A percentile compares a stretch with the other conserved stretches of the same genome.
phyloP scores from a whole-genome alignment of 2,113 vertebrate genomes.

The Oceanodroma tethys region DNA sequence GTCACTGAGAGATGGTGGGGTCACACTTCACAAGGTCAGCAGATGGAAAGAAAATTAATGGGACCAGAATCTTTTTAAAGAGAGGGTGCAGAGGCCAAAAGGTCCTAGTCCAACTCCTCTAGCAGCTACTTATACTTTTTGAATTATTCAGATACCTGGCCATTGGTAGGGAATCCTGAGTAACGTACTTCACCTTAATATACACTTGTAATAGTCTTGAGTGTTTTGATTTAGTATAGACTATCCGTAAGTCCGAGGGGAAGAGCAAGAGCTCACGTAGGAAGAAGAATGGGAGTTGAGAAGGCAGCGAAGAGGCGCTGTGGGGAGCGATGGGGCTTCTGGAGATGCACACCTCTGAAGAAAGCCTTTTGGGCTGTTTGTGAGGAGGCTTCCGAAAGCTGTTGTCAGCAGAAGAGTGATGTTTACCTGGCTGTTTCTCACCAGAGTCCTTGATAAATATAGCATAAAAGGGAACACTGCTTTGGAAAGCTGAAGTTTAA shows the following conservation, averaged over 20 bases:
- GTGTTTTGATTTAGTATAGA: background rate
- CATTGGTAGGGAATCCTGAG: background rate
- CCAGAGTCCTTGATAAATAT: background rate
- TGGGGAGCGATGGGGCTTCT: background rate
- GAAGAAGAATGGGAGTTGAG: background rate
- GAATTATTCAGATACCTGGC: background rate
- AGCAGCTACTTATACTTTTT: background rate
- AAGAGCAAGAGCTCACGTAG: fast-evolving
- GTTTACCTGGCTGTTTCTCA: background rate
- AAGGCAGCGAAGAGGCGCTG: background rate
- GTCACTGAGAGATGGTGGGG: background rate
- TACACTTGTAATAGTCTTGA: background rate
- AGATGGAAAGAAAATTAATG: constrained; percentile 1
- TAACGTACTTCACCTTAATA: background rate
- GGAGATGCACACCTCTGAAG: background rate
- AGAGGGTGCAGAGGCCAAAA: background rate
- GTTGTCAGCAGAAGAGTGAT: background rate
- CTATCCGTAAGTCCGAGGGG: background rate
- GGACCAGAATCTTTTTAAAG: background rate
- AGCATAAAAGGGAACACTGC: background rate
- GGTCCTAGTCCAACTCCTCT: background rate
- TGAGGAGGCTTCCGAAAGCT: background rate
- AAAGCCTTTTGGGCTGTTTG: background rate
- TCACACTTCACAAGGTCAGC: background rate
- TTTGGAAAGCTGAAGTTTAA: background rate